Base-by-base conservation (phyloP, 2,113 vertebrate genomes). In the Diphyllodes magnificus region DNA sequence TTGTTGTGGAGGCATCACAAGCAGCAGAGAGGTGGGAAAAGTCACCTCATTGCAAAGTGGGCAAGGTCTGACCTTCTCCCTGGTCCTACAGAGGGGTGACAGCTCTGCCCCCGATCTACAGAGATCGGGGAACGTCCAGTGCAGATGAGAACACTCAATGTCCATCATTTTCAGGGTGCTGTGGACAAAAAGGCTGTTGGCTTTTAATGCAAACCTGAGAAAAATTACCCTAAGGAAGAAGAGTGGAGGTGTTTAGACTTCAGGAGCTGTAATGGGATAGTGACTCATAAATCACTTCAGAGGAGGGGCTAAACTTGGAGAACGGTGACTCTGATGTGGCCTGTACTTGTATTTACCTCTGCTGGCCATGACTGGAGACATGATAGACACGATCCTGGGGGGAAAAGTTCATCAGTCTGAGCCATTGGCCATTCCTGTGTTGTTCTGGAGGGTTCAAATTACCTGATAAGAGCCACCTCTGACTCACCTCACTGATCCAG, bases 371-470 rank as follows among this genome's bases (percentile, higher is more conserved):
- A 16, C 39, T 37, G 21, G 28, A 60, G 44, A 25, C 11, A 9
- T 0, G 2, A 60, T 12, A 68, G 40, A 40, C 8, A 6, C 0
- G 2, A 65, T 57, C 42, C 30, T 19, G 37, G 17, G 40, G 15
- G 39, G 21, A 31, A 19, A 2, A 10, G 21, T 44, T 49, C 6
- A 3, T 35, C 19, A n/a, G 20, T 39, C 15, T 49, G 8, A 90
- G 35, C 8, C 33, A 27, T 2, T 81, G 49, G 17, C 24, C n/a
- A 47, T 44, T 50, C 49, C 35, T 64, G 53, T 76, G 13, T 45
- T 53, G 27, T 49, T 60, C 37, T 83, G 54, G 42, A 73, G 15
- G 69, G 45, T 19, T 78, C 54, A 45, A 35, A 40, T 83, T 65
- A 53, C 80, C 42, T 61, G 37, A 6, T 37, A 73, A 72, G 4